Evolutionary conservation across 2,888 invertebrate species (phyloP).

Genomic region (Nemoura dubitans): DNA sequence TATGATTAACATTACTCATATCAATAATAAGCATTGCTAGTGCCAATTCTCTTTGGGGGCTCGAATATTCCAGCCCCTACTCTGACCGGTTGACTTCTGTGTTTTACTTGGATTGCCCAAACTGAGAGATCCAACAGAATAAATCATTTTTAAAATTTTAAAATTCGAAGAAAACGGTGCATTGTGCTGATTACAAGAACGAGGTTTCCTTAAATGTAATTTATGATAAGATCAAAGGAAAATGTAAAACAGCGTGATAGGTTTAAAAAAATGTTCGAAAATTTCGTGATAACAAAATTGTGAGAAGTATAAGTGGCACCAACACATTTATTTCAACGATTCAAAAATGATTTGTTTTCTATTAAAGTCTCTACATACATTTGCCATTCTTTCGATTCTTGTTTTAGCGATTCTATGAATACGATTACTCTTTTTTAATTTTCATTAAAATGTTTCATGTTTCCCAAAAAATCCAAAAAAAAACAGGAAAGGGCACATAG

Average conservation of each 20-base stretch:
- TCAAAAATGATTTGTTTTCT: conserved; percentile 41
- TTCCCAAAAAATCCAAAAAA: conserved; percentile 45
- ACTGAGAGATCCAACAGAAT: neutral
- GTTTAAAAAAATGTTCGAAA: neutral
- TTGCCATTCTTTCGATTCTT: neutral
- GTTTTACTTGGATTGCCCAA: neutral
- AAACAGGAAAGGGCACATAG: conserved; percentile 50
- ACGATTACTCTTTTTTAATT: conserved; percentile 37
- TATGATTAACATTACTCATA: conserved; percentile 48
- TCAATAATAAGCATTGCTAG: conserved; percentile 52
- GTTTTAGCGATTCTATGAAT: neutral
- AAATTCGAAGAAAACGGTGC: neutral
- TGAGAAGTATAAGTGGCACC: conserved; percentile 47
- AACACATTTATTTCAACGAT: conserved; percentile 45
- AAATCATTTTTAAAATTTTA: neutral
- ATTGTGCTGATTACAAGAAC: neutral
- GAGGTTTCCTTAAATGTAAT: neutral
- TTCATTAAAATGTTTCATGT: conserved; percentile 43
- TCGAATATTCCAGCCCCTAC: neutral
- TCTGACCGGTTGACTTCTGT: neutral
- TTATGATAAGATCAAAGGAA: neutral
- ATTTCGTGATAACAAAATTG: neutral
- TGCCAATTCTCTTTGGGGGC: conserved; percentile 41
- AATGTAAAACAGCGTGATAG: neutral
- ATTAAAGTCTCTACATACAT: conserved; percentile 35